Evolutionary conservation across 1,140 invertebrate genomes (phyloP), one percentile per base, ranked within the genome.

Genomic region (Polypedilum vanderplanki): DNA sequence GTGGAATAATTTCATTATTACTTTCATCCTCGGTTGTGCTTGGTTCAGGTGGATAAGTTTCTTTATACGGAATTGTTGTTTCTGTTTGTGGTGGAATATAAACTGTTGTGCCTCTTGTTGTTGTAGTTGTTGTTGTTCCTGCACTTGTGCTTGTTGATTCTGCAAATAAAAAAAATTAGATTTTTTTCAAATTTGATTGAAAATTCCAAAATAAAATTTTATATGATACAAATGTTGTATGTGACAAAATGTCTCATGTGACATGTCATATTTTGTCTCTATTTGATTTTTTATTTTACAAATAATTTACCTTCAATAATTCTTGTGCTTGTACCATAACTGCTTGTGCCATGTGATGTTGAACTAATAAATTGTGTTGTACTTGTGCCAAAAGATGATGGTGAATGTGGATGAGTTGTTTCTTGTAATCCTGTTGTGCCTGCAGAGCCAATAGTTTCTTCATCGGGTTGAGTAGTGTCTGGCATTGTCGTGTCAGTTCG

Each of bases 111-210:
- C 78, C 79, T 76, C 77, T 77, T 76, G 77, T 77, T 74, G 81
- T 83, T 77, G 79, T 81, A 74, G 76, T 80, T 77, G 74, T 41
- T 73, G 77, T 76, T 40, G 64, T 77, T 77, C 75, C 46, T 77
- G 76, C 74, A 12, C 75, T 75, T 9, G 64, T 24, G 15, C 74
- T 76, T 74, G 79, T 80, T 33, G 24, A 33, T 33, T 33, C 24
- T 33, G 24, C 1, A 33, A 33, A 33, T 1, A 33, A 33, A 33
- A 33, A 33, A 33, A 33, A 33, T 3, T 3, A 33, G 24, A 33
- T 3, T 33, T 3, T 33, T n/a, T n/a, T n/a, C n/a, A n/a, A n/a
- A n/a, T n/a, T n/a, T n/a, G n/a, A n/a, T n/a, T n/a, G n/a, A n/a
- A n/a, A n/a, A n/a, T n/a, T n/a, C n/a, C n/a, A n/a, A n/a, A n/a